Conservation (phyloP, 2,888 invertebrate genomes). For the Liopterus haemorrhoidalis region DNA sequence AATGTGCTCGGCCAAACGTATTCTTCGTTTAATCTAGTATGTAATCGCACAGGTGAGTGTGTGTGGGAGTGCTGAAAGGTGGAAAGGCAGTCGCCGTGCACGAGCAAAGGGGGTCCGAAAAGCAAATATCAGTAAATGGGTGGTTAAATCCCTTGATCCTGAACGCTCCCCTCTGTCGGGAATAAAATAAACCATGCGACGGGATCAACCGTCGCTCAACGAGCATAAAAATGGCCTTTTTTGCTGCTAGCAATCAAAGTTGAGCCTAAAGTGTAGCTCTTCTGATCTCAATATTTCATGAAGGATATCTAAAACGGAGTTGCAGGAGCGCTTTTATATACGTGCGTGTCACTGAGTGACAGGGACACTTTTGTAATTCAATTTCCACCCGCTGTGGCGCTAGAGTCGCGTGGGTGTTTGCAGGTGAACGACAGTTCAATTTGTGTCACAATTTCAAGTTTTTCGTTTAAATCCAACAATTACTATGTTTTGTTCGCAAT, state of each 20-base stretch:
- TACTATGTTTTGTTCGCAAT: too few relatives aligned
- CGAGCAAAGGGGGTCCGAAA: too few relatives aligned
- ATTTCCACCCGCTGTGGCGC: slow-evolving; percentile 6
- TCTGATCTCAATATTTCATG: slow-evolving; percentile 15
- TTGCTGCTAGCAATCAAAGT: slow-evolving; percentile 11
- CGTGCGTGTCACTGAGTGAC: slow-evolving; percentile 5
- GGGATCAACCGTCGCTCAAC: slow-evolving; percentile 2
- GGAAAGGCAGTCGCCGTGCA: too few relatives aligned
- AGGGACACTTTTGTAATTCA: slow-evolving; percentile 15
- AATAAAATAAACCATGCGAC: slow-evolving; percentile 11
- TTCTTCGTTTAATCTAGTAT: too few relatives aligned
- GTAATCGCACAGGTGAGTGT: too few relatives aligned
- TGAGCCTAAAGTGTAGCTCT: slow-evolving; percentile 5
- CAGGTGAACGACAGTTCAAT: too few relatives aligned
- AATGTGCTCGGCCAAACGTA: too few relatives aligned
- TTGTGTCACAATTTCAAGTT: too few relatives aligned
- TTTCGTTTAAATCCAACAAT: too few relatives aligned
- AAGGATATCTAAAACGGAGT: slow-evolving; percentile 6
- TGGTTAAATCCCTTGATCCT: slow-evolving; percentile 1
- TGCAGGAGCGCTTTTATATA: neutral
- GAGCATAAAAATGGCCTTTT: slow-evolving; percentile 13
- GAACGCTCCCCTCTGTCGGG: slow-evolving; percentile 4
- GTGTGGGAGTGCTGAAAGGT: too few relatives aligned
- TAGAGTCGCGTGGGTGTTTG: neutral
- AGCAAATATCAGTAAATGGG: too few relatives aligned